phyloP scores from a whole-genome alignment of 2,797 vertebrate species.

The Malurus splendens region DNA sequence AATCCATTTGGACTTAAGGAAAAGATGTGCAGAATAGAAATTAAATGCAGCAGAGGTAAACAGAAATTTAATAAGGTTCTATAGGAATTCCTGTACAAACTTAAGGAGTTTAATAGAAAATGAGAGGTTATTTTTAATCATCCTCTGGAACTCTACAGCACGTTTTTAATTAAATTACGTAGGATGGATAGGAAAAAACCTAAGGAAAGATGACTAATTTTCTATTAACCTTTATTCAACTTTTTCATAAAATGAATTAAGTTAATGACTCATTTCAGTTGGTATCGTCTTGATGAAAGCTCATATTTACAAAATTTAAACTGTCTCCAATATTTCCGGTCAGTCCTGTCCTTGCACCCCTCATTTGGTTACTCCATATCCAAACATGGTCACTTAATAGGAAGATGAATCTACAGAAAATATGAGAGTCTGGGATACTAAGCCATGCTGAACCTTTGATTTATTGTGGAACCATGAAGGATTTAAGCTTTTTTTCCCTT shows the following conservation, averaged over 20 bases:
- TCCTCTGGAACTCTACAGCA: constrained; percentile 24
- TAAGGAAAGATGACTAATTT: constrained; percentile 55
- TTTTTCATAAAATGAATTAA: constrained; percentile 46
- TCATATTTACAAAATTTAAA: constrained; percentile 29
- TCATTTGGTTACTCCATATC: neutral
- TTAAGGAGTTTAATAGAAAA: constrained; percentile 36
- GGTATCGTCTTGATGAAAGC: neutral
- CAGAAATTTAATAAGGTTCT: constrained; percentile 46
- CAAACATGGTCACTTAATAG: rapidly evolving
- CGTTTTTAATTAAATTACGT: constrained; percentile 52
- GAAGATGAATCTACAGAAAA: neutral
- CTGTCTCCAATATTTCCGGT: neutral
- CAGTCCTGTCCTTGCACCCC: neutral
- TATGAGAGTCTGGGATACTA: neutral
- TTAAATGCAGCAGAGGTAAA: constrained; percentile 23
- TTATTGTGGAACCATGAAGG: neutral
- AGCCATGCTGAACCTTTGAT: neutral
- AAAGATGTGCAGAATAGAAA: constrained; percentile 15
- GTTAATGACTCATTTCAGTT: constrained; percentile 40
- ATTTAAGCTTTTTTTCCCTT: neutral
- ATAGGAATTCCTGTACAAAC: constrained; percentile 40
- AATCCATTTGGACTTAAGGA: constrained; percentile 2
- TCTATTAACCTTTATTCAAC: constrained; percentile 55
- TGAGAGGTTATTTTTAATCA: constrained; percentile 48
- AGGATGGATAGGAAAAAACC: constrained; percentile 2